These are phyloP conservation scores for Aporrectodea caliginosa DNA, from an alignment of 1,140 invertebrate genomes.

Conservation along the genomic window DNA sequence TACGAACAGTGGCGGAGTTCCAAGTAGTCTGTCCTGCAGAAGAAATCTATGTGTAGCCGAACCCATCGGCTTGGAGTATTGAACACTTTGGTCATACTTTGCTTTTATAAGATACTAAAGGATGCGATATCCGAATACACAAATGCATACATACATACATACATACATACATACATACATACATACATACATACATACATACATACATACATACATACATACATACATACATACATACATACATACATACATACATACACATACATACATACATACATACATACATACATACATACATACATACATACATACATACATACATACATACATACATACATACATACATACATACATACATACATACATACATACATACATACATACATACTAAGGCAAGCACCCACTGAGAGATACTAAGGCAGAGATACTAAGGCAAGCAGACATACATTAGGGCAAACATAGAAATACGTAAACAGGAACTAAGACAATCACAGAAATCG, in stretches of 20 bases:
- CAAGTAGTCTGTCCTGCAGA: no score
- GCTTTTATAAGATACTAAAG: no score
- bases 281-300: background rate
- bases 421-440: no score
- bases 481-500: no score
- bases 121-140: no score
- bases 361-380: background rate
- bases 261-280: background rate
- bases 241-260: background rate
- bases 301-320: background rate
- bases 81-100: no score
- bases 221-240: conserved; percentile 2
- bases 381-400: background rate
- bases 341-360: conserved; percentile 1
- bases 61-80: no score
- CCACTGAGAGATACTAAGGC: no score
- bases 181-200: conserved; percentile 5
- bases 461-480: no score
- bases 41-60: no score
- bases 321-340: background rate
- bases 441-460: no score
- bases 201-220: conserved; percentile 5
- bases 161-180: background rate
- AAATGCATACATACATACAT: background rate
- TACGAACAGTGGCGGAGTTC: no score